Base-by-base conservation (phyloP, 2,888 invertebrate genomes). In the Aphodius sticticus region DNA sequence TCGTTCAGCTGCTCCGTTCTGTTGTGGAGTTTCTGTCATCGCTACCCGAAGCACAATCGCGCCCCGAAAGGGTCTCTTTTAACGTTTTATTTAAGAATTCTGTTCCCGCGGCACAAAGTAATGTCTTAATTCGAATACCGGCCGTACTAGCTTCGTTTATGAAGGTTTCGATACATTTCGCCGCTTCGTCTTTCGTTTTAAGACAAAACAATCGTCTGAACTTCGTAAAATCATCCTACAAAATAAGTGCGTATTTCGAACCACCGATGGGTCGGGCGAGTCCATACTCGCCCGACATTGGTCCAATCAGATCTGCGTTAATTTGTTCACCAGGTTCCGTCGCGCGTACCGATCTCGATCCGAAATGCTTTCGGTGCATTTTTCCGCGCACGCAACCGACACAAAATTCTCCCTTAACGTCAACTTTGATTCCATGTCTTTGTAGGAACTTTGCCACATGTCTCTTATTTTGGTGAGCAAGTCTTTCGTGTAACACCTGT, bases 1-100 rank as follows among this genome's bases (percentile, higher is more conserved):
- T n/a, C 87, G 81, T 78, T 88, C 87, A 0, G 86, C 85, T 76
- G 82, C 80, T 3, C 87, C 87, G 82, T 89, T 89, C 82, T 88
- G 87, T 82, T 88, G 84, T 5, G 88, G 87, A 6, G 86, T 87
- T 79, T 87, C 86, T 4, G 84, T 79, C 0, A 85, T 85, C 7
- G 84, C 83, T 79, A 76, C 84, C 82, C 87, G 85, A 76, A 87
- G 86, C 37, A 37, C 78, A 7, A 86, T 86, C 6, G 86, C 87
- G 38, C 76, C 26, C 26, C 26, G 26, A 26, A 26, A 26, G 26
- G 3, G 26, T 26, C 26, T 26, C 69, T 2, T n/a, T n/a, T 3
- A 69, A 14, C 3, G 69, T 15, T 14, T 14, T 69, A 69, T 69
- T 69, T n/a, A 14, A 69, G 15, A 15, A 14, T 69, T 69, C 69